Percentiles rank a stretch among this genome's conserved stretches.
phyloP scores from a whole-genome alignment of 2,797 vertebrate genomes.

The Chanos chanos region DNA sequence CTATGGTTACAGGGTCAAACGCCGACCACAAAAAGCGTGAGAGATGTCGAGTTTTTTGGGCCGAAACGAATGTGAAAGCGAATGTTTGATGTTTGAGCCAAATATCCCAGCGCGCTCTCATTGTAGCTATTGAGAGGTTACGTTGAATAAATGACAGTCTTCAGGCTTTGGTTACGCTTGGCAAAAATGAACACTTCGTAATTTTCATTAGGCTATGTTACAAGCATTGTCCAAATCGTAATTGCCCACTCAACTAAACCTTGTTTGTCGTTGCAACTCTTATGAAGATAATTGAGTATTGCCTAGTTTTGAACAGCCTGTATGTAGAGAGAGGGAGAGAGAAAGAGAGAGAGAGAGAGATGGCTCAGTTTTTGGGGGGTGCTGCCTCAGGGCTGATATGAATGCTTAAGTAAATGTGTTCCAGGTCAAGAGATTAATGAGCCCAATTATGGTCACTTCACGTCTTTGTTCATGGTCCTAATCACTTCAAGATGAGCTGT shows the following conservation, averaged over 20 bases:
- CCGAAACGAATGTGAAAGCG: constrained; percentile 48
- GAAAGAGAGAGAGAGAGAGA: not conserved
- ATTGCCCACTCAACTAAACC: no score
- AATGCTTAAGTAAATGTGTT: constrained; percentile 50
- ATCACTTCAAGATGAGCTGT: constrained; percentile 25
- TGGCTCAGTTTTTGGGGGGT: not conserved
- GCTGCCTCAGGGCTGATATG: constrained; percentile 40
- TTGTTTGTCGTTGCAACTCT: no score
- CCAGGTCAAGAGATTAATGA: constrained; percentile 60
- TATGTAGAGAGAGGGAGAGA: not conserved
- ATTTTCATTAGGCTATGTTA: not conserved
- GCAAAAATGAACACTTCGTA: no score
- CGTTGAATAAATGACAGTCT: not conserved
- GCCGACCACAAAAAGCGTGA: constrained; percentile 49
- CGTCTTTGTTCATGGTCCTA: constrained; percentile 41
- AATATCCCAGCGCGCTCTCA: constrained; percentile 43
- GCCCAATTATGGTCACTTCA: constrained; percentile 51
- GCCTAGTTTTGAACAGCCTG: not conserved
- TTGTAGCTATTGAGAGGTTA: constrained; percentile 21
- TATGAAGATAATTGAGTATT: not conserved
- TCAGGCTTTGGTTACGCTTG: not conserved
- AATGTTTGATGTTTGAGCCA: constrained; percentile 45
- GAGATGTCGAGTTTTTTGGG: constrained; percentile 49
- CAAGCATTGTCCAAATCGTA: no score
- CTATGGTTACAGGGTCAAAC: constrained; percentile 52